phyloP scores from a whole-genome alignment of 2,113 vertebrate genomes.

The Cygnus atratus region DNA sequence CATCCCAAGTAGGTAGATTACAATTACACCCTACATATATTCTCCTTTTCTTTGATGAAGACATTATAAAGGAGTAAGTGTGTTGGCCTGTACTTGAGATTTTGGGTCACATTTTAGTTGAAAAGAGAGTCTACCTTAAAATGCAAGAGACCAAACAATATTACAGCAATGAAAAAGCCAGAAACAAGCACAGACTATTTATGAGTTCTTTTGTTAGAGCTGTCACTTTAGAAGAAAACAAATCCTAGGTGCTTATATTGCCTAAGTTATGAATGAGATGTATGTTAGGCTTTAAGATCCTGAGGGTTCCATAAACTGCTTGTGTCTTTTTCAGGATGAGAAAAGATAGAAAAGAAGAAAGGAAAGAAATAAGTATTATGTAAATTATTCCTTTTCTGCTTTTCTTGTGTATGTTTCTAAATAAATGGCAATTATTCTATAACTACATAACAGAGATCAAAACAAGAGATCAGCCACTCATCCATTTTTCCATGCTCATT shows the following conservation, averaged over 20 bases:
- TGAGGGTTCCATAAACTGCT: neutral
- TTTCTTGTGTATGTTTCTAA: constrained; percentile 17
- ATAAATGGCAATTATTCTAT: constrained; percentile 9
- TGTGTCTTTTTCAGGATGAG: neutral
- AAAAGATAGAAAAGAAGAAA: neutral
- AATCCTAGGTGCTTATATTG: neutral
- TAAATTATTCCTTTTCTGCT: neutral
- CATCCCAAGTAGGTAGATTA: neutral
- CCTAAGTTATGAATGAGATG: neutral
- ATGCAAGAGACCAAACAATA: neutral
- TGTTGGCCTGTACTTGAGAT: neutral
- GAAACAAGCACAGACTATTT: neutral
- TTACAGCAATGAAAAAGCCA: neutral
- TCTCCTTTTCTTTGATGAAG: neutral
- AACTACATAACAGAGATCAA: constrained; percentile 1
- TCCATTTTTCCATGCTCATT: neutral
- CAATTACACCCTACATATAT: neutral
- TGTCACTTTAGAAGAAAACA: neutral
- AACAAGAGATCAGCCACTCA: constrained; percentile 10
- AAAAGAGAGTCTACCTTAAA: neutral
- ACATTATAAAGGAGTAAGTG: neutral
- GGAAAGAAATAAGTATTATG: neutral
- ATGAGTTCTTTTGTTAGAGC: neutral
- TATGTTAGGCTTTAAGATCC: neutral
- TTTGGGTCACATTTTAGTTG: neutral